Conservation (phyloP, 2,888 invertebrate genomes). For the Ptychoptera albimana region DNA sequence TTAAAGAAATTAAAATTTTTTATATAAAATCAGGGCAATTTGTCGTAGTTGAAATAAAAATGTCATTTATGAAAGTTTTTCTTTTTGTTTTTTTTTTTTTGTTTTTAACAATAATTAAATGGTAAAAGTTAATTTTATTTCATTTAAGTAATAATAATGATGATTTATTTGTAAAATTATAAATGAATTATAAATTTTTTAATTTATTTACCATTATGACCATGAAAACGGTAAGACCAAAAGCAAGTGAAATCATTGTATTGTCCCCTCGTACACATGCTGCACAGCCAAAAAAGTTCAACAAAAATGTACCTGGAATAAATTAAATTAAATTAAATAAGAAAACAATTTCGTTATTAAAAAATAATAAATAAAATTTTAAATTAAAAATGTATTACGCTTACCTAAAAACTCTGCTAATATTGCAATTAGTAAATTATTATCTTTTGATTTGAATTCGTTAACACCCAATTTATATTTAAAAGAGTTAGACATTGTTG, state of each 20-base stretch:
- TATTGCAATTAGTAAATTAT: constrained; percentile 61
- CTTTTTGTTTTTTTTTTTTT: too few species aligned
- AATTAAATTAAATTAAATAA: not conserved
- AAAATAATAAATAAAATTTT: too few species aligned
- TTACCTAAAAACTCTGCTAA: constrained; percentile 72
- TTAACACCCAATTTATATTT: constrained; percentile 49
- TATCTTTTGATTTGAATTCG: constrained; percentile 52
- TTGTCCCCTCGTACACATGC: constrained; percentile 42
- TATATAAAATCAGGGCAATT: too few species aligned
- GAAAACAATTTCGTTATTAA: too few species aligned
- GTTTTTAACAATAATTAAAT: not conserved
- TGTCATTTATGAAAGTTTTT: too few species aligned
- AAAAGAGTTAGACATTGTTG: constrained; percentile 18
- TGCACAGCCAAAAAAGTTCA: constrained; percentile 84
- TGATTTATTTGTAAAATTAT: too few species aligned
- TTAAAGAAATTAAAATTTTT: too few species aligned
- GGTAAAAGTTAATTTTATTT: not conserved
- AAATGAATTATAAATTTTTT: too few species aligned
- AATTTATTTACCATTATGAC: constrained; percentile 50
- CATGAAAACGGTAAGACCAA: constrained; percentile 73
- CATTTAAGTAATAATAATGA: too few species aligned
- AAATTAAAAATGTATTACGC: too few species aligned
- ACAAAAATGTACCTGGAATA: constrained; percentile 49
- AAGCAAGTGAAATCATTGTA: constrained; percentile 60
- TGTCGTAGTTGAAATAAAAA: too few species aligned